Evolutionary conservation across 2,113 vertebrate species (phyloP), one percentile per base, ranked within the genome.

Genomic region (Chaenocephalus aceratus): DNA sequence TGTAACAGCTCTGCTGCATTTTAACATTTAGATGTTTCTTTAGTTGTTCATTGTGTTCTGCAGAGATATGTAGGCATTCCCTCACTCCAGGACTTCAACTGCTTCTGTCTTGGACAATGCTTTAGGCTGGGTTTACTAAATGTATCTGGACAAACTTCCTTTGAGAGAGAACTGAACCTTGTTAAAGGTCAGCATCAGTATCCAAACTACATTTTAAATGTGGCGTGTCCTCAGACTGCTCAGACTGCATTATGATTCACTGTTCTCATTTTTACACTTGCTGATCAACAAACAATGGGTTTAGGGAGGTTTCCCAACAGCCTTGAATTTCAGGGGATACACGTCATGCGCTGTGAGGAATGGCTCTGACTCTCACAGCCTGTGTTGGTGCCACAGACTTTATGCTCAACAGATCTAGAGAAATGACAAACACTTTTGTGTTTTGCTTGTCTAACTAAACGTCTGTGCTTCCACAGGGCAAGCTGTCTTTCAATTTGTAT

Each of bases 61-160:
- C 30, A 30, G 30, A 30, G 30, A 30, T 6, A 48, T 18, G 26
- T 48, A 44, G 34, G n/a, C 36, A 41, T 21, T 13, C 48, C 21
- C 3, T 9, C 62, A 44, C 23, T 64, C 60, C 23, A 34, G 26
- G 36, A 46, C 34, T 56, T 41, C 26, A 53, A 53, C 57, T 56
- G 21, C 68, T 26, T 26, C 26, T 52, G 69, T 8, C 15, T 53
- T 67, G 21, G 49, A 73, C 41, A 36, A 4, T 30, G 45, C 23
- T 65, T n/a, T 46, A 26, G 48, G 10, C 23, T 34, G 21, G 12
- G 16, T 45, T 76, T 16, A 21, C 58, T 23, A 58, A 82, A 72
- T 66, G 66, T 60, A 72, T 26, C 61, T 56, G 60, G 71, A 75
- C 18, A 71, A 53, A 65, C 18, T 13, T 46, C 10, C 49, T 58